phyloP scores from a whole-genome alignment of 53 echinoderm and acorn worm species.

The Mesocentrotus franciscanus region DNA sequence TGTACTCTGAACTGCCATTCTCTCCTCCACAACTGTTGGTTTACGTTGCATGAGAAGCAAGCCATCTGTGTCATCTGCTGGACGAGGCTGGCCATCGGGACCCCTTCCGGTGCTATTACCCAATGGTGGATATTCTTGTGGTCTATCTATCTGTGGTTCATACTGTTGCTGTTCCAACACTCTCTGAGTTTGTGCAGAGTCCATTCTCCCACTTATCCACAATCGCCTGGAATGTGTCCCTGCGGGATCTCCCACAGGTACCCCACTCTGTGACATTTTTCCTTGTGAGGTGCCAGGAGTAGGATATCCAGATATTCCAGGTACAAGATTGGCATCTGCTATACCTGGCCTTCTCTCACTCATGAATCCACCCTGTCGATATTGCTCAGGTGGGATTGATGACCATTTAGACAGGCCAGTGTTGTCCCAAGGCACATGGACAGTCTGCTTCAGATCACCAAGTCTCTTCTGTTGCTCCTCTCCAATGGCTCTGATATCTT shows the following conservation, averaged over 20 bases:
- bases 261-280: background rate
- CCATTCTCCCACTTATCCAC: background rate
- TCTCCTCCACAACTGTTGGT: background rate
- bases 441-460: slow-evolving; percentile 61
- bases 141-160: background rate
- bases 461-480: slow-evolving; percentile 72
- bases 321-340: background rate
- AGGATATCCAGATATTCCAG: background rate
- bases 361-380: background rate
- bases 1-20: background rate
- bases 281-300: background rate
- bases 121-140: background rate
- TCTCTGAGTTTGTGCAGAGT: background rate
- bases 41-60: background rate
- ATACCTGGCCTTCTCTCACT: no score
- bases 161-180: background rate
- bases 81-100: background rate
- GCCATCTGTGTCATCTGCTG: slow-evolving; percentile 1
- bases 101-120: background rate
- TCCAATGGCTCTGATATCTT: slow-evolving; percentile 72
- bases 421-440: slow-evolving; percentile 44
- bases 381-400: background rate
- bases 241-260: background rate
- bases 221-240: background rate
- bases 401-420: background rate